Conservation (phyloP, 2,797 vertebrate species). For the Enteromius mattozi region DNA sequence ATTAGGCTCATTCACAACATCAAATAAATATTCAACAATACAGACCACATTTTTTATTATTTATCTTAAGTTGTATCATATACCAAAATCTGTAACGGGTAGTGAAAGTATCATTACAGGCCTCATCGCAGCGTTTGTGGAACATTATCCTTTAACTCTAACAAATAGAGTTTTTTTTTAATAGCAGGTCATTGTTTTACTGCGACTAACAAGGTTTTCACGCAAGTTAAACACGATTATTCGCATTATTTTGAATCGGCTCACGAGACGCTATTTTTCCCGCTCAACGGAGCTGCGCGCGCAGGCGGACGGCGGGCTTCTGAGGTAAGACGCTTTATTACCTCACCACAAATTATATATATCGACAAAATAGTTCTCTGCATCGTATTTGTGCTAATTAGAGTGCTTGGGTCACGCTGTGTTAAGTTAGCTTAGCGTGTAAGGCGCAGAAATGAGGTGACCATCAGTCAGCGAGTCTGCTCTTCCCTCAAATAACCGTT, state of each 20-base stretch:
- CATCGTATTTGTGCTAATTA: not conserved
- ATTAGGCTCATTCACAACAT: too few relatives aligned
- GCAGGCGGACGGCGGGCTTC: not conserved
- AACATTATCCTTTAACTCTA: not conserved
- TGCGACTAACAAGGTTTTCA: not conserved
- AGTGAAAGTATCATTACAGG: not conserved
- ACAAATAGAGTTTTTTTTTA: not conserved
- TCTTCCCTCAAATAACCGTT: not conserved
- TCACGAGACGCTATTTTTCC: not conserved
- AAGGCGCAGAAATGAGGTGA: not conserved
- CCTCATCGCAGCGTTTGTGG: not conserved
- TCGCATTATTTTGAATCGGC: not conserved
- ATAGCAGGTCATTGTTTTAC: not conserved
- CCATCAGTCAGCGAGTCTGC: not conserved
- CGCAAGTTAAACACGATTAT: not conserved
- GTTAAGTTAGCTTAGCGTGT: not conserved
- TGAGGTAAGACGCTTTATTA: not conserved
- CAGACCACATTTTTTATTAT: not conserved
- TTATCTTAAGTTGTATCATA: not conserved
- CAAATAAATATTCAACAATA: too few relatives aligned
- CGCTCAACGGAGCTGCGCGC: constrained; percentile 4
- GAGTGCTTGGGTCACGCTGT: not conserved
- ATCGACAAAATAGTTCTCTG: not conserved
- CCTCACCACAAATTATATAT: not conserved
- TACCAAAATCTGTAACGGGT: not conserved